Evolutionary conservation across 2,888 invertebrate species (phyloP), one percentile per base, ranked within the genome.

Genomic region (Mesodorylaimus sp.): DNA sequence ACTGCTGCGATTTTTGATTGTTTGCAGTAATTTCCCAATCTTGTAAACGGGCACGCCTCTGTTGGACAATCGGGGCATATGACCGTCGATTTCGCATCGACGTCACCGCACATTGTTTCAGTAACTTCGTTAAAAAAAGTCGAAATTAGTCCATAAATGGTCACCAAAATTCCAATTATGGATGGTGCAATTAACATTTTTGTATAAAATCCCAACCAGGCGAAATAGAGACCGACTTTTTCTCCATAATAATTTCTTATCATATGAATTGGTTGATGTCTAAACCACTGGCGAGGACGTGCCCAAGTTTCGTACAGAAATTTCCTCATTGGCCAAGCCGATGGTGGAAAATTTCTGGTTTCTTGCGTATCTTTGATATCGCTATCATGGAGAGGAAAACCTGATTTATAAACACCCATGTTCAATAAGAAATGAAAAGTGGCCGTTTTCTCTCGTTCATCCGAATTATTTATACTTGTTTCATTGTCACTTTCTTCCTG

Each of bases 171-270:
- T 0, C 88, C 88, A 1, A 87, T 83, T 1, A 83, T 71, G 0
- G 88, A 80, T 0, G 88, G 85, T 10, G 84, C 79, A 26, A 88
- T 75, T 56, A 89, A 68, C 83, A 87, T 87, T 63, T 82, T 81
- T 0, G 88, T 89, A 69, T 89, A 89, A 69, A 82, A 89, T 16
- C 89, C 88, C 47, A 89, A 72, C 89, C 89, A 89, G 3, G 88
- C 86, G 68, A 89, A 89, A 67, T 84, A 83, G 50, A 83, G 70
- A 1, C 81, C 86, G 60, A 88, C 85, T 68, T 88, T 87, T 62
- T 87, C 52, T 2, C 52, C 52, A 26, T 47, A 52, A 28, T 52
- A 52, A 1, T 50, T 47, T 21, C 50, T n/a, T 16, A 52, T 52
- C 3, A n/a, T 10, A n/a, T 52, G 27, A 2, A 52, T 26, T n/a